Percentiles rank a stretch among this genome's conserved stretches.
These are phyloP conservation scores for Drosophila ananassae DNA, from an alignment of 1,140 invertebrate species.

Conservation along the genomic window DNA sequence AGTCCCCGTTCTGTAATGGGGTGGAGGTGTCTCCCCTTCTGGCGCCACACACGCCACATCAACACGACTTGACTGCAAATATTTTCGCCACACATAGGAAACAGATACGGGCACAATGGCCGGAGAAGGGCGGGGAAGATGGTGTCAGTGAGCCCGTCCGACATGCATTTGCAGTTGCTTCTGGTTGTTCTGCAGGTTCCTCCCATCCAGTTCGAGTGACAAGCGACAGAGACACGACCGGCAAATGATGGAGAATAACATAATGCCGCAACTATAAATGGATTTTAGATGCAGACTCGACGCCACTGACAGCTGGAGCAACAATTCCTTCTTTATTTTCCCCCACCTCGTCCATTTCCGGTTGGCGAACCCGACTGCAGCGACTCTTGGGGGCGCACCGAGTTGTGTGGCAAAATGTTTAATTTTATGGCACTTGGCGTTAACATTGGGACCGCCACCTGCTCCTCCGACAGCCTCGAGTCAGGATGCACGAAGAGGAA, in stretches of 20 bases:
- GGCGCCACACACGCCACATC: constrained; percentile 20
- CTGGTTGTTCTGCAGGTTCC: not conserved
- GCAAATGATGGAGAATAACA: constrained; percentile 47
- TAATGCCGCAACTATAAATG: constrained; percentile 50
- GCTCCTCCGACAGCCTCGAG: constrained; percentile 10
- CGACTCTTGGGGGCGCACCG: constrained; percentile 35
- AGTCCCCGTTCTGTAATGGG: constrained; percentile 8
- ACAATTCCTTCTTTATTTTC: constrained; percentile 15
- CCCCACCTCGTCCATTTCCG: constrained; percentile 49
- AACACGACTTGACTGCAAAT: constrained; percentile 17
- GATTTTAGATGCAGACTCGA: constrained; percentile 53
- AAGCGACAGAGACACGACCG: constrained; percentile 10
- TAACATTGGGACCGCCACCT: constrained; percentile 65
- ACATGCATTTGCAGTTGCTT: constrained; percentile 49
- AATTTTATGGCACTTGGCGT: constrained; percentile 64
- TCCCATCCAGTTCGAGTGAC: constrained; percentile 15
- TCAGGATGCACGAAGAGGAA: constrained; percentile 11
- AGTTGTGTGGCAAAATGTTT: constrained; percentile 47
- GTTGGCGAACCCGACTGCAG: constrained; percentile 43
- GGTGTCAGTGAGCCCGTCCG: constrained; percentile 38
- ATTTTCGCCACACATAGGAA: not conserved
- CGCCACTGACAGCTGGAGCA: constrained; percentile 39
- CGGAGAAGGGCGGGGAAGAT: constrained; percentile 1
- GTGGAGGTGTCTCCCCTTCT: not conserved
- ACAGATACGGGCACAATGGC: not conserved